Conservation (phyloP, 2,113 vertebrate genomes). For the Eretmochelys imbricata region DNA sequence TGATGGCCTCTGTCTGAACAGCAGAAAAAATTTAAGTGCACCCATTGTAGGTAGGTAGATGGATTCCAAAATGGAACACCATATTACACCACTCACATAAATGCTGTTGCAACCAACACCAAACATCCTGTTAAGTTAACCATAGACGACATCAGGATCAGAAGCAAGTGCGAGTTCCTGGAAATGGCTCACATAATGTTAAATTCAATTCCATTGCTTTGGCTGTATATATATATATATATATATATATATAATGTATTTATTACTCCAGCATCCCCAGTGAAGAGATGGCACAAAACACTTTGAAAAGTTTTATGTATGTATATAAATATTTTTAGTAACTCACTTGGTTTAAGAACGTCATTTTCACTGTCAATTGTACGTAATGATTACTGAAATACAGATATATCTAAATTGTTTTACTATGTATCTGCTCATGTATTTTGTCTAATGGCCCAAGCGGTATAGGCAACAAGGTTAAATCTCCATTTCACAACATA, state of each 20-base stretch:
- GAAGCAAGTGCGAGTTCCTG: neutral
- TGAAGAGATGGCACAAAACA: neutral
- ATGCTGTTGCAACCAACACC: neutral
- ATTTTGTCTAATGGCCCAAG: neutral
- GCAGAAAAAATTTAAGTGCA: neutral
- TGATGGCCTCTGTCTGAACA: neutral
- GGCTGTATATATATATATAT: neutral
- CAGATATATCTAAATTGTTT: neutral
- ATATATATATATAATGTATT: neutral
- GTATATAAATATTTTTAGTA: neutral
- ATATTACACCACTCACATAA: neutral
- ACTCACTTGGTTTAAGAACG: neutral
- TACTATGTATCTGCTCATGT: neutral
- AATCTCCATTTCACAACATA: neutral
- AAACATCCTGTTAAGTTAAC: neutral
- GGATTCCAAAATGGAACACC: neutral
- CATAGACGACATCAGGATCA: accelerated
- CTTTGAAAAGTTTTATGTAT: neutral
- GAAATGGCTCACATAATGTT: neutral
- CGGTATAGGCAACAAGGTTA: neutral
- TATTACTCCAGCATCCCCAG: neutral
- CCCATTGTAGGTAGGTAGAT: neutral
- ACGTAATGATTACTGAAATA: neutral
- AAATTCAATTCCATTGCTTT: neutral
- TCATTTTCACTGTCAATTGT: neutral